Evolutionary conservation across 2,888 invertebrate genomes (phyloP).

Genomic region (Aelia acuminata): DNA sequence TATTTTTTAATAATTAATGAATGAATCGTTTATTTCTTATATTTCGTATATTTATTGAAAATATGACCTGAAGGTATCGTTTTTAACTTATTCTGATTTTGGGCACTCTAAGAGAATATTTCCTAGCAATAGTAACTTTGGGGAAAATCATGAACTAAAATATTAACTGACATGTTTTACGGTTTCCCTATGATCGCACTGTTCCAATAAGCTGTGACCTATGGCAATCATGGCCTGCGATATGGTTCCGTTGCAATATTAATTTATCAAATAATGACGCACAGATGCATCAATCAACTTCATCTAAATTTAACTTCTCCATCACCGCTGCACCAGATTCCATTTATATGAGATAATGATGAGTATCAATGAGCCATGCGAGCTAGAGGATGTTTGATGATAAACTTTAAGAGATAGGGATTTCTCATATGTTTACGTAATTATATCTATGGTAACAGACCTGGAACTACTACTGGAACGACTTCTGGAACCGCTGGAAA

Average conservation of each 20-base stretch:
- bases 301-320: conserved; percentile 20
- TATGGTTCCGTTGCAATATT: not conserved
- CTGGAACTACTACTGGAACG: not conserved
- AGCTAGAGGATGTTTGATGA: not conserved
- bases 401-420: not conserved
- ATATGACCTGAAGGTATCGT: too few relatives aligned
- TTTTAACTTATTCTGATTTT: not conserved
- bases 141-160: not conserved
- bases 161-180: not conserved
- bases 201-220: not conserved
- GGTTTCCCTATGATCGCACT: not conserved
- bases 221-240: not conserved
- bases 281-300: not conserved
- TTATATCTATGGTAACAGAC: conserved; percentile 11
- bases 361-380: not conserved
- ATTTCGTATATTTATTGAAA: too few relatives aligned
- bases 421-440: not conserved
- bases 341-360: not conserved
- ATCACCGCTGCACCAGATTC: not conserved
- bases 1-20: too few relatives aligned
- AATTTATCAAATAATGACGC: conserved; percentile 10
- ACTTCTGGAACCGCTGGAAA: not conserved
- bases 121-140: not conserved
- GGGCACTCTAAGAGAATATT: not conserved
- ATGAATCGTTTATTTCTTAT: too few relatives aligned